Base-by-base conservation (phyloP, 1,140 invertebrate species). In the Chionoecetes opilio region DNA sequence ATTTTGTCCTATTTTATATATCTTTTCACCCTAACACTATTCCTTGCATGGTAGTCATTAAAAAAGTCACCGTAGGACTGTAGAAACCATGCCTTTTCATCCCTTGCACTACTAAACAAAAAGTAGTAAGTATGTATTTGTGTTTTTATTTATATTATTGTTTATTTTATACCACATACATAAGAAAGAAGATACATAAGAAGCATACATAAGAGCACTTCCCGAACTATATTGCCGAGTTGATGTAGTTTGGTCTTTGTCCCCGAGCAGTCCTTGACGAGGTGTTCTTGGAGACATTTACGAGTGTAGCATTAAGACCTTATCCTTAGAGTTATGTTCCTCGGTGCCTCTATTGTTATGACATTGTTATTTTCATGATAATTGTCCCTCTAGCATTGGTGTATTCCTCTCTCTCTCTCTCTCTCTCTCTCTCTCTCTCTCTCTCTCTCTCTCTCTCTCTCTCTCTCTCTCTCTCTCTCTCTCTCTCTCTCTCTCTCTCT, bases 401-500 rank as follows among this genome's bases (percentile, higher is more conserved):
- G n/a, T n/a, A n/a, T 84, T 0, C 6, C 41, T 46, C 41, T 46
- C 29, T 31, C 32, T 31, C 85, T 31, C 29, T 31, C n/a, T 34
- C 85, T 37, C 85, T 37, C 85, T 37, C 85, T 37, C 85, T 87
- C 85, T 87, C 85, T 87, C 85, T 87, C 85, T 87, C 85, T 87
- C 85, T 87, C 85, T 87, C 85, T 37, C 85, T 37, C 85, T 37
- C 85, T 87, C 85, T 37, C 85, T 37, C 85, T 37, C 85, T 37
- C 85, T 37, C 85, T 37, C 85, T 37, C 85, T 37, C 85, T 37
- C 85, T 37, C 85, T 37, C 85, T 37, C 85, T 17, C 85, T 37
- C 85, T 17, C 85, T 37, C 85, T 37, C 85, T 37, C n/a, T 21
- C 85, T 21, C 31, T 21, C 85, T 21, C 85, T 21, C 31, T n/a